Evolutionary conservation across 35 echinoderm and acorn worm species (phyloP).

Genomic region (Nesometra sesokonis): DNA sequence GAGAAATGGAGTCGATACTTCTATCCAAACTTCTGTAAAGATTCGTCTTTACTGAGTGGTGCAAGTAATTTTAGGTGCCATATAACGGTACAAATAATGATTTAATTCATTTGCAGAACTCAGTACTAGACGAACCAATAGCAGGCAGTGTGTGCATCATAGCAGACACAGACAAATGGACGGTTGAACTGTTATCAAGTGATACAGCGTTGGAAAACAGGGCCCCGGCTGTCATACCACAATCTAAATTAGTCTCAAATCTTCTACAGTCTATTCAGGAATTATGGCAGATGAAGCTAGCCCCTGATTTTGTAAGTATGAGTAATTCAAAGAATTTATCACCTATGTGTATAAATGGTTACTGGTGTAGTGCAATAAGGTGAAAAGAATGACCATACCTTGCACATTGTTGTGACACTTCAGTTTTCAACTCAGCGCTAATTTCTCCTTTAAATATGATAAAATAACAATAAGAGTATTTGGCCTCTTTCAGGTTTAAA

Average conservation of each 20-base stretch:
- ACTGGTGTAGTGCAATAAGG: no score
- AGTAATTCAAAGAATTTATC: no score
- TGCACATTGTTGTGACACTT: no score
- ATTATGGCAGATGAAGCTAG: conserved; percentile 53
- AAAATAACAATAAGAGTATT: not conserved
- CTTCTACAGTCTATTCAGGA: conserved; percentile 64
- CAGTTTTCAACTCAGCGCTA: no score
- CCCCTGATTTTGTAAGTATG: conserved; percentile 86
- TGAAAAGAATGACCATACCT: no score
- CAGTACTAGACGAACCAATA: conserved; percentile 69
- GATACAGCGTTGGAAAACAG: conserved; percentile 39
- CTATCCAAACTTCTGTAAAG: no score
- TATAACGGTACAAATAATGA: not conserved
- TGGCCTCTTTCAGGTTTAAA: no score
- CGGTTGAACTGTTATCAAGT: conserved; percentile 69
- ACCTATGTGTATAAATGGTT: no score
- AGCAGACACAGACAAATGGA: conserved; percentile 88
- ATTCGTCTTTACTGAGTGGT: no score
- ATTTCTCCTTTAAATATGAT: no score
- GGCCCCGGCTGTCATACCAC: conserved; percentile 24
- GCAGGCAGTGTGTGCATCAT: conserved; percentile 74
- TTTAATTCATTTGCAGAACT: conserved; percentile 33
- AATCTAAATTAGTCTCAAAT: conserved; percentile 40
- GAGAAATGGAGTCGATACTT: no score
- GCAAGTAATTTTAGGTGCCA: no score